Evolutionary conservation across 2,888 invertebrate genomes (phyloP), one percentile per base, ranked within the genome.

Genomic region (Catocala nupta): DNA sequence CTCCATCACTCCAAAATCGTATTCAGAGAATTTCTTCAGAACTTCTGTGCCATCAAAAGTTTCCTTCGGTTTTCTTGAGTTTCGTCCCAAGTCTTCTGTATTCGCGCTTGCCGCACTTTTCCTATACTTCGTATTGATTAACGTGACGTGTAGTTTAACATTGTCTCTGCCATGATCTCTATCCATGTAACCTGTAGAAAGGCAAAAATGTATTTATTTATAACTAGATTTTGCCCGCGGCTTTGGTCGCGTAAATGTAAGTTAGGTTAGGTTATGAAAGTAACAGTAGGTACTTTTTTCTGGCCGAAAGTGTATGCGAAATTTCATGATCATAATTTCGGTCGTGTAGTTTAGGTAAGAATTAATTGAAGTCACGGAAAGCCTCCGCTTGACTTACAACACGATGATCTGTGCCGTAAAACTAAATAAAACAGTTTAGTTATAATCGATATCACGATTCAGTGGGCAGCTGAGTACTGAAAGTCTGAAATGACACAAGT

Each of bases 131-230:
- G 96, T 95, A 88, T 99, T 99, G 92, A 99, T 96, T 9, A 99
- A 81, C 0, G 99, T 99, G 51, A 97, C 96, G 85, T 99, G 99
- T 1, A 99, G 88, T 86, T 98, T 99, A 0, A 98, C 96, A 60
- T 88, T 92, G 0, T 89, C 87, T 16, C 59, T 52, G 47, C 52
- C 64, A 39, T 79, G 67, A 5, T 88, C 82, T 45, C 77, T 81
- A 0, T 87, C 63, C 90, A 92, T 89, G 56, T 82, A 86, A 52
- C 91, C 92, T 92, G 68, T 55, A 68, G 65, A 45, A 48, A 42
- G 5, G 13, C 9, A 1, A 43, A 25, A 43, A 25, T 25, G 4
- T 25, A 25, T 45, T 45, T 43, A 4, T 43, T n/a, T 5, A 43
- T 10, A 43, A 43, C 6, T 39, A 39, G 3, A 25, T 25, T 25